Evolutionary conservation across 2,888 invertebrate genomes (phyloP).

Genomic region (Caenorhabditis sinica): DNA sequence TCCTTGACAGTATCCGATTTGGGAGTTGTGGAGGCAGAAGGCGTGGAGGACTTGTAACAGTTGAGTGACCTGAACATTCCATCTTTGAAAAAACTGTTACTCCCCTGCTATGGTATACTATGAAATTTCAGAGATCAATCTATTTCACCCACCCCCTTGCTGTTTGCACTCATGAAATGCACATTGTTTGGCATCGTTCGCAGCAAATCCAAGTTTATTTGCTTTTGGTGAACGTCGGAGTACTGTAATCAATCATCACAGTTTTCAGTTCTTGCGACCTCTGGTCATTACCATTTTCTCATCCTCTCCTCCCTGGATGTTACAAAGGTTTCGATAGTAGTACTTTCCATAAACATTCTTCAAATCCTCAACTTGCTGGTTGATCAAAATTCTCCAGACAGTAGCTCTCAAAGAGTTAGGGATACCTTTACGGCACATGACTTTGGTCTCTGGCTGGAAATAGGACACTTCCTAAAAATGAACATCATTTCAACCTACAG

Average conservation of each 20-base stretch:
- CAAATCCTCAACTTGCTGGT: conserved; percentile 84
- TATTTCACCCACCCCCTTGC: conserved; percentile 85
- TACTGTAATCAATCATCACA: conserved; percentile 13
- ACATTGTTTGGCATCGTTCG: conserved; percentile 86
- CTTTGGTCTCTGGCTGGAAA: conserved; percentile 84
- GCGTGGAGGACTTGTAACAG: conserved; percentile 86
- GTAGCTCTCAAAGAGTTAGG: conserved; percentile 85
- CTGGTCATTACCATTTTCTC: conserved; percentile 84
- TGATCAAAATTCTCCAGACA: conserved; percentile 85
- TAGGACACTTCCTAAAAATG: neutral
- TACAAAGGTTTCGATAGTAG: conserved; percentile 85
- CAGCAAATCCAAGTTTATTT: conserved; percentile 84
- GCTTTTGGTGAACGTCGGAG: conserved; percentile 40
- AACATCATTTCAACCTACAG: conserved; percentile 46
- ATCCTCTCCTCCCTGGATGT: conserved; percentile 83
- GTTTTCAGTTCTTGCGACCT: neutral
- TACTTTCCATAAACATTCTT: conserved; percentile 85
- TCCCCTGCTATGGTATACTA: too few species aligned
- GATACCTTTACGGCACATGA: conserved; percentile 85
- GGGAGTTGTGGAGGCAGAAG: conserved; percentile 86
- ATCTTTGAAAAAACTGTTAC: neutral
- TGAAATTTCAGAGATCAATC: neutral
- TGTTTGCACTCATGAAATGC: conserved; percentile 85
- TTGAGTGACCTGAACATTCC: conserved; percentile 84
- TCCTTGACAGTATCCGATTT: conserved; percentile 86